A percentile compares a stretch with the other conserved stretches of the same genome.
phyloP scores from a whole-genome alignment of 2,888 invertebrate genomes.

The Troilus luridus region DNA sequence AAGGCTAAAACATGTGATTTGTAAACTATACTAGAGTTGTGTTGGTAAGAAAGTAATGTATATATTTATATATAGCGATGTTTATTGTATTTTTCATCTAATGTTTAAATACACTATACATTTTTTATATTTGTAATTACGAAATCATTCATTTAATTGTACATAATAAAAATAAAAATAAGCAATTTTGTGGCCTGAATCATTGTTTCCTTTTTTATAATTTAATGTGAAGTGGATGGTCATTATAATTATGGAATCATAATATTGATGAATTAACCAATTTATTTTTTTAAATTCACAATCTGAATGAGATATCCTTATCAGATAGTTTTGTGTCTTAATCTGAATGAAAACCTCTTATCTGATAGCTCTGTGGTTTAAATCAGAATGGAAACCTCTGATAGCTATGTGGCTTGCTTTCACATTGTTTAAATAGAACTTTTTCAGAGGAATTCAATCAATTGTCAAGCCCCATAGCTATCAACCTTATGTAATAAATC shows the following conservation, averaged over 20 bases:
- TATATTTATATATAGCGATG: not conserved
- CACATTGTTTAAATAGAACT: too few relatives aligned
- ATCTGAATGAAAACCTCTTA: too few relatives aligned
- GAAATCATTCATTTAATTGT: not conserved
- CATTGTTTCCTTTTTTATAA: not conserved
- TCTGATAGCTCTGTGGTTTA: too few relatives aligned
- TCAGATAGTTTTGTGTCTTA: too few relatives aligned
- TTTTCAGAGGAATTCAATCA: too few relatives aligned
- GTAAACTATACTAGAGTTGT: not conserved
- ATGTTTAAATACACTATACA: conserved; percentile 21
- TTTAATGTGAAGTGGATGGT: not conserved
- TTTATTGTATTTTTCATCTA: not conserved
- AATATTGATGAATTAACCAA: too few relatives aligned
- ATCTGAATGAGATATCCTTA: too few relatives aligned
- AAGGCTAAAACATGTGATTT: conserved; percentile 28
- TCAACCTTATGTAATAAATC: too few relatives aligned
- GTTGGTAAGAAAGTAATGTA: not conserved
- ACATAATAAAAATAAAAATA: not conserved
- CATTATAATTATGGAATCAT: not conserved
- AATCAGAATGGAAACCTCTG: too few relatives aligned
- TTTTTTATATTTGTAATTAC: conserved; percentile 31
- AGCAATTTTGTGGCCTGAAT: not conserved
- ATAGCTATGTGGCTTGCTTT: too few relatives aligned
- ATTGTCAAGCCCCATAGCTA: too few relatives aligned
- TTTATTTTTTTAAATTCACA: too few relatives aligned